phyloP scores from a whole-genome alignment of 2,888 invertebrate genomes.

The Agrotis exclamationis region DNA sequence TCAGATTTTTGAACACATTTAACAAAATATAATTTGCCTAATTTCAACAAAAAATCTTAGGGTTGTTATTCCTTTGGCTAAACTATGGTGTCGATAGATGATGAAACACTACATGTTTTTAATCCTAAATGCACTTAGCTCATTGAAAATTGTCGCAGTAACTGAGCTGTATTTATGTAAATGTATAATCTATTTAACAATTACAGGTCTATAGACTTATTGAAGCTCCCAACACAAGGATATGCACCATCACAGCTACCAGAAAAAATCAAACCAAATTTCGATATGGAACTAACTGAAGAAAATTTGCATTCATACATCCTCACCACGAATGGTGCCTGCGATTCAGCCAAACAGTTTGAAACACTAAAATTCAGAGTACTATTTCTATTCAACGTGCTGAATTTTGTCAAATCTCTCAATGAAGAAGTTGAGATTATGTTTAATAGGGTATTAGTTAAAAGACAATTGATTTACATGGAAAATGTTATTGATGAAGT shows the following conservation, averaged over 20 bases:
- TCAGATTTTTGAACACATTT: too few relatives aligned
- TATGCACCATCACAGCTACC: not conserved
- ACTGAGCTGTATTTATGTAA: too few relatives aligned
- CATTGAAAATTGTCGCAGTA: too few relatives aligned
- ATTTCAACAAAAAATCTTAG: too few relatives aligned
- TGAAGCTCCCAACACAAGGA: not conserved
- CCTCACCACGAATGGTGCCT: accelerated
- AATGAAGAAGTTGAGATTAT: constrained; percentile 27
- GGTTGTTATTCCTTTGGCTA: too few relatives aligned
- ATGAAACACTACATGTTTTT: too few relatives aligned
- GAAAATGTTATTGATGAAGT: constrained; percentile 2
- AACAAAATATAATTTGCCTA: too few relatives aligned
- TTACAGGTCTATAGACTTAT: not conserved
- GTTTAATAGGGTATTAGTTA: constrained; percentile 8
- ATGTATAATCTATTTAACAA: not conserved
- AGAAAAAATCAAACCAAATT: not conserved
- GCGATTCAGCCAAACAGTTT: accelerated
- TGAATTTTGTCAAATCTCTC: constrained; percentile 4
- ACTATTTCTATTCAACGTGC: constrained; percentile 25
- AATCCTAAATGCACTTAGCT: too few relatives aligned
- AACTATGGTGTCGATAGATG: too few relatives aligned
- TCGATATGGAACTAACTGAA: too few relatives aligned
- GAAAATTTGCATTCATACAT: not conserved
- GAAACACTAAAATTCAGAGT: constrained; percentile 19
- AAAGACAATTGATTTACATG: not conserved